Percentiles rank a stretch among this genome's conserved stretches.
phyloP scores from a whole-genome alignment of 2,888 invertebrate genomes.

The Eupeodes luniger region DNA sequence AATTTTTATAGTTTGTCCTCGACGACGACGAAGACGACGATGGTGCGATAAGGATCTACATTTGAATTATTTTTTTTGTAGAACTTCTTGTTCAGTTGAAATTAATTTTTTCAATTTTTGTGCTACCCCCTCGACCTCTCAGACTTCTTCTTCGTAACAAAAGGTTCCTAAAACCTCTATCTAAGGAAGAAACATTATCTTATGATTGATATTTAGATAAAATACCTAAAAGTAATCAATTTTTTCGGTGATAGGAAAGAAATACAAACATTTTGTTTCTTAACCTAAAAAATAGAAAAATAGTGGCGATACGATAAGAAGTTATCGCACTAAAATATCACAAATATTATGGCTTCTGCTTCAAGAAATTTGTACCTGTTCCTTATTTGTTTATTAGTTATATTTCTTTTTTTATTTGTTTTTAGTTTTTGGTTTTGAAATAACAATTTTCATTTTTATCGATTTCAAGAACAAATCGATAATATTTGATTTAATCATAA shows the following conservation, averaged over 20 bases:
- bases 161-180: too few relatives aligned
- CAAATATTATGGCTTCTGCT: conserved; percentile 60
- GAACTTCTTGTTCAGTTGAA: conserved; percentile 70
- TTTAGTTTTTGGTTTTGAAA: conserved; percentile 39
- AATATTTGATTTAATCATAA: conserved; percentile 12
- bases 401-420: conserved; percentile 22
- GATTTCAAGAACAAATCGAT: conserved; percentile 54
- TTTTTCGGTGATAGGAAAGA: conserved; percentile 55
- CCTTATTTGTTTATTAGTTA: conserved; percentile 7
- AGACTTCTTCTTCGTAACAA: neutral
- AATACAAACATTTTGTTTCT: conserved; percentile 28
- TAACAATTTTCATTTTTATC: conserved; percentile 9
- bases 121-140: neutral
- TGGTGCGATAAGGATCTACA: conserved; percentile 55
- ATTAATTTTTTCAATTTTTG: conserved; percentile 40
- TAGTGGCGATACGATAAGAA: conserved; percentile 70
- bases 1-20: conserved; percentile 24
- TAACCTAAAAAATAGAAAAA: conserved; percentile 40
- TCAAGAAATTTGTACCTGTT: conserved; percentile 33
- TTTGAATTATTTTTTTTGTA: conserved; percentile 17
- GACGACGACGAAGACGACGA: neutral
- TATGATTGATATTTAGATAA: conserved; percentile 69
- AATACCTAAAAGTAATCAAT: conserved; percentile 71
- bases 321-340: conserved; percentile 55
- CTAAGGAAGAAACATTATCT: conserved; percentile 53